Conservation (phyloP, 2,797 vertebrate genomes). For the Bryconaethiops microstoma region DNA sequence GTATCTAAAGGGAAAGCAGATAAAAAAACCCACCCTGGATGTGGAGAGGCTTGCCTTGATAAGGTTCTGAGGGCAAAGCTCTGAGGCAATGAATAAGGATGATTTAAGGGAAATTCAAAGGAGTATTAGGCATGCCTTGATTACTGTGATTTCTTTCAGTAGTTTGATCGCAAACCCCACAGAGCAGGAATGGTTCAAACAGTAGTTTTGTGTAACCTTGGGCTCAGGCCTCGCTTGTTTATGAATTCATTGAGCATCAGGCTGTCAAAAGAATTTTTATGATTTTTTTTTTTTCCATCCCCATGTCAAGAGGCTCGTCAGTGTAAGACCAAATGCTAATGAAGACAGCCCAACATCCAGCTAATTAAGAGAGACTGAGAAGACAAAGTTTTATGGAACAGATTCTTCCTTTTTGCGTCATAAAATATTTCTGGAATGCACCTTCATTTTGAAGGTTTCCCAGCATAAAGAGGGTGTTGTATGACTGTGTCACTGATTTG, state of each 20-base stretch:
- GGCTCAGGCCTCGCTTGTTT: background rate
- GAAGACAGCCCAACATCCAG: constrained; percentile 9
- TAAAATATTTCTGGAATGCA: background rate
- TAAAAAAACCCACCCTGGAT: constrained; percentile 62
- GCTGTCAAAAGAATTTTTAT: background rate
- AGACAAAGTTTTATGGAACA: constrained; percentile 10
- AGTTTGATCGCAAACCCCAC: constrained; percentile 25
- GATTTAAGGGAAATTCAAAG: constrained; percentile 55
- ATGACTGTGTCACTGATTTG: background rate
- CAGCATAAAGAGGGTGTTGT: background rate
- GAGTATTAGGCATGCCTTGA: constrained; percentile 47
- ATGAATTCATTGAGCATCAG: constrained; percentile 7
- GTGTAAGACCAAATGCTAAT: constrained; percentile 22
- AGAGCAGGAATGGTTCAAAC: background rate
- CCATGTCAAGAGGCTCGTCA: constrained; percentile 6
- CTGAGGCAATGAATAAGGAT: constrained; percentile 56
- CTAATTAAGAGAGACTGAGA: constrained; percentile 10
- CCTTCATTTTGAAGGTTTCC: background rate
- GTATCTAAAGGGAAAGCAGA: constrained; percentile 53
- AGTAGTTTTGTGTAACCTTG: background rate
- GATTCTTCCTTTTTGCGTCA: background rate
- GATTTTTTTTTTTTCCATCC: background rate
- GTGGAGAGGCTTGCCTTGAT: constrained; percentile 52
- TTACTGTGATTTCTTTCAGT: constrained; percentile 38
- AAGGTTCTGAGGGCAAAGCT: constrained; percentile 48